These are phyloP conservation scores for Corydoras sp. DNA, from an alignment of 2,113 vertebrate species.

Conservation along the genomic window DNA sequence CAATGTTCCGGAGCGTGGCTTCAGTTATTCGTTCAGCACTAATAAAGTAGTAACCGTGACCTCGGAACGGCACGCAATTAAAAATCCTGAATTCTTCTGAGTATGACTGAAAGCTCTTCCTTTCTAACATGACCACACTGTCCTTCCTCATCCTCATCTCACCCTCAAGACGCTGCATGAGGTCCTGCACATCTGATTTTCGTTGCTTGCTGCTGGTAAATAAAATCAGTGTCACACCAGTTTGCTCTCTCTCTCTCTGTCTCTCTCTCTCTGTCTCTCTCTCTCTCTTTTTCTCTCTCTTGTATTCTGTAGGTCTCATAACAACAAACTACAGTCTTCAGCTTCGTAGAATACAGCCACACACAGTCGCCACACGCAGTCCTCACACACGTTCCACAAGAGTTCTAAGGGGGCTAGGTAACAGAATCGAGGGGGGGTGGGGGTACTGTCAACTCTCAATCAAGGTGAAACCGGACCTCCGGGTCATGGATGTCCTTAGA, in stretches of 20 bases:
- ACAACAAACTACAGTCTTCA: constrained; percentile 98
- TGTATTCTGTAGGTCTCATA: constrained; percentile 95
- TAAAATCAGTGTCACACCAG: constrained; percentile 65
- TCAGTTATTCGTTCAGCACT: background rate
- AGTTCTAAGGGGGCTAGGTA: constrained; percentile 1
- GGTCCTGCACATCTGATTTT: constrained; percentile 41
- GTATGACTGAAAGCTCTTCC: constrained; percentile 47
- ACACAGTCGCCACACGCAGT: constrained; percentile 61
- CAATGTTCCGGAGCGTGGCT: background rate
- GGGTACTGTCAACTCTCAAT: constrained; percentile 62
- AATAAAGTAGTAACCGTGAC: background rate
- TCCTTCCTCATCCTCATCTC: constrained; percentile 25
- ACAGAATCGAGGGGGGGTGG: background rate
- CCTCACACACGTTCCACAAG: constrained; percentile 70
- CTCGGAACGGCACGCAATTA: background rate
- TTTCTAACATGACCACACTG: constrained; percentile 59
- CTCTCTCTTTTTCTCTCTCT: constrained; percentile 59
- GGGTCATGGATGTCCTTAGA: constrained; percentile 43
- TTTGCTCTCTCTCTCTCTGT: constrained; percentile 66
- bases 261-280: constrained; percentile 56
- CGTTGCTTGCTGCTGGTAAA: too few species aligned
- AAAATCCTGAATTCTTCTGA: too few species aligned
- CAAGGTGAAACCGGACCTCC: constrained; percentile 53
- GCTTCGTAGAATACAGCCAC: constrained; percentile 83
- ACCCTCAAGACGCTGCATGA: constrained; percentile 55